Conservation (phyloP, 2,797 vertebrate genomes). For the Pempheris klunzingeri region DNA sequence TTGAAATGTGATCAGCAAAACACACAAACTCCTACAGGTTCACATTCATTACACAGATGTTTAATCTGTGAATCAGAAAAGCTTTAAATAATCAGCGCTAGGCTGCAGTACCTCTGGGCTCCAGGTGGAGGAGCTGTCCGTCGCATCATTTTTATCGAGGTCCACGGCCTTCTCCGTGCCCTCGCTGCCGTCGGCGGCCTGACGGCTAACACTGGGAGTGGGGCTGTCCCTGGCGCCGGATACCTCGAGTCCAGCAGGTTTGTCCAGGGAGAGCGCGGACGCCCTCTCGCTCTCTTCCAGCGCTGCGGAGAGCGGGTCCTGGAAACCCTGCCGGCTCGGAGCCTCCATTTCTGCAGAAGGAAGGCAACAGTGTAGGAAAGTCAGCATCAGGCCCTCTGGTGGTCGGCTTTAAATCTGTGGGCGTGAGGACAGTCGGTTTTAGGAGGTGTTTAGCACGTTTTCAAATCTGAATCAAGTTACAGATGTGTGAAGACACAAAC, state of each 20-base stretch:
- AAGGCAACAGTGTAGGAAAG: conserved; percentile 13
- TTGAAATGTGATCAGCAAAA: background rate
- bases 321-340: conserved; percentile 79
- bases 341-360: conserved; percentile 85
- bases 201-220: conserved; percentile 62
- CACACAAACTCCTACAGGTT: background rate
- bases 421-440: background rate
- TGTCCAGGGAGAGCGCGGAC: conserved; percentile 47
- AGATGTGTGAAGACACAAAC: too few species aligned
- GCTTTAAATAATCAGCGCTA: background rate
- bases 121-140: conserved; percentile 90
- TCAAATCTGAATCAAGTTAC: background rate
- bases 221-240: conserved; percentile 12
- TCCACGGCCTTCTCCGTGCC: conserved; percentile 79
- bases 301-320: conserved; percentile 78
- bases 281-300: conserved; percentile 49
- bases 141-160: conserved; percentile 83
- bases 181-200: conserved; percentile 75
- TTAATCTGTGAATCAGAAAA: background rate
- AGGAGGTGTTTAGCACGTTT: background rate
- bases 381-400: conserved; percentile 20
- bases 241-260: conserved; percentile 28
- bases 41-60: too few species aligned
- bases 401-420: background rate
- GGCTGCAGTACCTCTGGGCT: conserved; percentile 89